Evolutionary conservation across 1,140 invertebrate species (phyloP).

Genomic region (Sarcophaga bullata): DNA sequence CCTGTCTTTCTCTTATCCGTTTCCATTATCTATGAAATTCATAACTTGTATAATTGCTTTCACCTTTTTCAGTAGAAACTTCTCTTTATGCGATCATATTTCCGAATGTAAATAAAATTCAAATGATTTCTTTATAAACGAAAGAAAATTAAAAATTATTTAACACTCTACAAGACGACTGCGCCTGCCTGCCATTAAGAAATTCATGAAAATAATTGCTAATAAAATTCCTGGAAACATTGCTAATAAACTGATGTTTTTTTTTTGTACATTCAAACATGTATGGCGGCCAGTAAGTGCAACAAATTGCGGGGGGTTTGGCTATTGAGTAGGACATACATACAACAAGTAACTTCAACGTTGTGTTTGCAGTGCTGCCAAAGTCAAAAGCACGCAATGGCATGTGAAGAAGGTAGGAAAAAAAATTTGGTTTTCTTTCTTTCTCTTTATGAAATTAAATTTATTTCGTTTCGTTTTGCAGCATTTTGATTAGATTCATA

Average conservation of each 20-base stretch:
- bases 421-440: too few relatives aligned
- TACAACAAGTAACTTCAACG: neutral
- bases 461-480: neutral
- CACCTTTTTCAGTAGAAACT: too few relatives aligned
- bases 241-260: neutral
- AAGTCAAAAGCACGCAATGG: neutral
- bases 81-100: too few relatives aligned
- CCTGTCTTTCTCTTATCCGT: too few relatives aligned
- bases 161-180: too few relatives aligned
- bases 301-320: neutral
- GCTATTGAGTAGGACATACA: neutral
- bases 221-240: constrained; percentile 5
- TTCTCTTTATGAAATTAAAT: neutral
- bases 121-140: too few relatives aligned
- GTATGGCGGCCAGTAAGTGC: neutral
- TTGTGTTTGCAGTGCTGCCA: neutral
- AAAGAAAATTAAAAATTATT: too few relatives aligned
- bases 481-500: constrained; percentile 12
- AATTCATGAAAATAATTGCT: neutral
- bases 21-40: too few relatives aligned
- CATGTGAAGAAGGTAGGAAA: neutral
- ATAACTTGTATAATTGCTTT: too few relatives aligned
- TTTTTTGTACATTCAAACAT: neutral
- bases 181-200: too few relatives aligned
- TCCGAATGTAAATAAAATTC: too few relatives aligned